Conservation (phyloP, 2,797 vertebrate genomes). For the Chrysolophus pictus region DNA sequence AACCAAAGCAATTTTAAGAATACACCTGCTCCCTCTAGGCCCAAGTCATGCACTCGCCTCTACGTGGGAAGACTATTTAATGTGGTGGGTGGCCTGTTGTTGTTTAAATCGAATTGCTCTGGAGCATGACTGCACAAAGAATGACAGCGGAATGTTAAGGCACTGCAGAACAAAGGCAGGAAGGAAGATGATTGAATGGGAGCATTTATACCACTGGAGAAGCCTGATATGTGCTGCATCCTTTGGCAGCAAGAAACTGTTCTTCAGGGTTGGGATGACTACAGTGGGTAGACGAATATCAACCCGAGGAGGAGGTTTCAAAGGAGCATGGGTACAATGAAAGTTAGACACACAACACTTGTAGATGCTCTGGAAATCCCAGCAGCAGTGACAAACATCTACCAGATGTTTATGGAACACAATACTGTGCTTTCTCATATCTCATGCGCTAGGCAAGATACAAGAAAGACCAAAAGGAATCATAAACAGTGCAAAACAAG, state of each 20-base stretch:
- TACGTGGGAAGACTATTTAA: not conserved
- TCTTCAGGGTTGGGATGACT: not conserved
- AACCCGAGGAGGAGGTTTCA: fast-evolving
- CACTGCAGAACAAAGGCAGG: fast-evolving
- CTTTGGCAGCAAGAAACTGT: not conserved
- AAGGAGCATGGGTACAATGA: not conserved
- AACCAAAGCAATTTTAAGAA: not conserved
- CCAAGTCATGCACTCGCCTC: not conserved
- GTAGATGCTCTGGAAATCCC: not conserved
- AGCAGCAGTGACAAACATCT: not conserved
- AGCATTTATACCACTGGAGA: not conserved
- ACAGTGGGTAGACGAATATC: not conserved
- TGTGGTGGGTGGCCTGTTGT: not conserved
- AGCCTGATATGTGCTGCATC: not conserved
- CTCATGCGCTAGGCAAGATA: not conserved
- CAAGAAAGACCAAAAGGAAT: fast-evolving
- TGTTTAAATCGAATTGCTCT: not conserved
- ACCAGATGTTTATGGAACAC: not conserved
- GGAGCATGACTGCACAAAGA: not conserved
- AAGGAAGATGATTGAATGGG: not conserved
- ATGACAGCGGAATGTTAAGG: not conserved
- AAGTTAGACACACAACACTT: not conserved
- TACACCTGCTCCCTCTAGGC: not conserved
- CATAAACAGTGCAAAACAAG: not conserved
- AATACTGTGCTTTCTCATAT: not conserved